A percentile compares a stretch with the other conserved stretches of the same genome.
phyloP scores from a whole-genome alignment of 2,888 invertebrate genomes.

The Alviniconcha strummeri region DNA sequence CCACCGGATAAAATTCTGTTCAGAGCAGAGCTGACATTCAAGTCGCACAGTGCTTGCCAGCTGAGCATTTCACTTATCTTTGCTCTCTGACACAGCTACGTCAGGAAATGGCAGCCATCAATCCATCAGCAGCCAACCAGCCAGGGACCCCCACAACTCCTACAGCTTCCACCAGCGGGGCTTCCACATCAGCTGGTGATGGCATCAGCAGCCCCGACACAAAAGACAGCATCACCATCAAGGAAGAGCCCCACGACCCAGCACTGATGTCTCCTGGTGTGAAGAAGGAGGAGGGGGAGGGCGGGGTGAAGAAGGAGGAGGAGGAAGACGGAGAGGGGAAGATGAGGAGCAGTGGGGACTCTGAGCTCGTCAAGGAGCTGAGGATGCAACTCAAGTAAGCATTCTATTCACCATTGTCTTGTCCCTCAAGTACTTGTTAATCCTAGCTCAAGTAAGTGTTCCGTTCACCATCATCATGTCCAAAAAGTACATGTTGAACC shows the following conservation, averaged over 20 bases:
- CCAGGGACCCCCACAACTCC: slow-evolving; percentile 24
- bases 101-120: slow-evolving; percentile 36
- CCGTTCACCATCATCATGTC: too few relatives aligned
- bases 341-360: slow-evolving; percentile 75
- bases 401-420: background rate
- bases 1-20: too few relatives aligned
- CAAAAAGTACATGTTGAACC: too few relatives aligned
- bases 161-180: slow-evolving; percentile 27
- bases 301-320: slow-evolving; percentile 51
- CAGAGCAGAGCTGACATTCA: too few relatives aligned
- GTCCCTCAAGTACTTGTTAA: too few relatives aligned
- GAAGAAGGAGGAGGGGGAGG: slow-evolving; percentile 46
- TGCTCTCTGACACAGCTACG: slow-evolving; percentile 28
- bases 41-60: too few relatives aligned
- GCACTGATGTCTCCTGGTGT: slow-evolving; percentile 32
- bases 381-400: slow-evolving; percentile 93
- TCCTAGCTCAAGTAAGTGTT: too few relatives aligned
- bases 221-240: slow-evolving; percentile 36
- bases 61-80: too few relatives aligned
- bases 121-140: slow-evolving; percentile 25
- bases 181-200: slow-evolving; percentile 31
- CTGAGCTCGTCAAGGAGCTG: slow-evolving; percentile 88
- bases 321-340: slow-evolving; percentile 66
- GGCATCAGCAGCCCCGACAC: slow-evolving; percentile 34
- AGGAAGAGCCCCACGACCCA: slow-evolving; percentile 37